These are phyloP conservation scores for Ophion obscuratus DNA, from an alignment of 2,888 invertebrate species.

Conservation along the genomic window DNA sequence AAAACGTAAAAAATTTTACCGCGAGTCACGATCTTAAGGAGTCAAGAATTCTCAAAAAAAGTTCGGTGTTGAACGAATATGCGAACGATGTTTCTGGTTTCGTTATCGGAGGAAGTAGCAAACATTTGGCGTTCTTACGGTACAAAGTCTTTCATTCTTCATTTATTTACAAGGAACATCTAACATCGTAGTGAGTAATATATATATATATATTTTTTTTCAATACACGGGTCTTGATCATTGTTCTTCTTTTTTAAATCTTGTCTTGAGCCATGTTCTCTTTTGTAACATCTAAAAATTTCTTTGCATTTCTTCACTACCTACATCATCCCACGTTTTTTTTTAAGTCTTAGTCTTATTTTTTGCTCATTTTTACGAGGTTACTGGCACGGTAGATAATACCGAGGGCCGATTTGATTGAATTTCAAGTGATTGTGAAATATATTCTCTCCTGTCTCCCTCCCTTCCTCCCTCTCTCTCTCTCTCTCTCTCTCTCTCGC, in stretches of 20 bases:
- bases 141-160: slow-evolving; percentile 74
- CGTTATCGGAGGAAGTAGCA: slow-evolving; percentile 75
- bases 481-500: not conserved
- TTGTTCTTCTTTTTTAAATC: slow-evolving; percentile 67
- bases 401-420: slow-evolving; percentile 60
- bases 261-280: slow-evolving; percentile 71
- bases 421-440: slow-evolving; percentile 63
- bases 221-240: slow-evolving; percentile 74
- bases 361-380: slow-evolving; percentile 23
- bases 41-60: slow-evolving; percentile 27
- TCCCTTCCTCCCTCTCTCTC: not conserved
- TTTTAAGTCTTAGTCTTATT: slow-evolving; percentile 18
- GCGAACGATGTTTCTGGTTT: slow-evolving; percentile 60
- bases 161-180: slow-evolving; percentile 81
- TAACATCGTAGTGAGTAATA: slow-evolving; percentile 78
- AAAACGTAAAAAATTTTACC: not conserved
- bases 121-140: slow-evolving; percentile 77
- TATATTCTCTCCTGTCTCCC: slow-evolving; percentile 7
- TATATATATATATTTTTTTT: slow-evolving; percentile 70
- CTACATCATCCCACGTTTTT: slow-evolving; percentile 53
- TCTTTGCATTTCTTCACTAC: slow-evolving; percentile 65
- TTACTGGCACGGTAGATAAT: slow-evolving; percentile 23
- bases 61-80: slow-evolving; percentile 64
- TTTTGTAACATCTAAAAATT: slow-evolving; percentile 70
- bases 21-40: slow-evolving; percentile 29